Evolutionary conservation across 2,888 invertebrate species (phyloP), one percentile per base, ranked within the genome.

Genomic region (Andrena bicolor): DNA sequence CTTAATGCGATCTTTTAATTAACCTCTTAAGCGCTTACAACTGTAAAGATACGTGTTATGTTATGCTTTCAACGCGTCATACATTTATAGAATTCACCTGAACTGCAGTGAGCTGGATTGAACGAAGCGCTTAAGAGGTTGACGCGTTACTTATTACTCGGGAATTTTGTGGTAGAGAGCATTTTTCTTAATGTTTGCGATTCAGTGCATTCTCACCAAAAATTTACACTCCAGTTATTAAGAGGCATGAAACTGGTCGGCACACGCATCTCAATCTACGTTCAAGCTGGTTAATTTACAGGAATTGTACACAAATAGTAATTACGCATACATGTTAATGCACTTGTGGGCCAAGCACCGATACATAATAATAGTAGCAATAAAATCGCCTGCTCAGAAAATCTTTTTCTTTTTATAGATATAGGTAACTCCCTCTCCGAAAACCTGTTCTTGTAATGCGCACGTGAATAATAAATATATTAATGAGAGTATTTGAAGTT

Each of bases 111-210:
- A 0, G 3, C 56, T 23, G 23, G 26, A 56, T 56, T 56, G 20
- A 56, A 56, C 4, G 10, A 56, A 56, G 56, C 56, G 56, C 56
- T 56, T 56, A 56, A 56, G 56, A 56, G 56, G 51, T 56, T 35
- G 53, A 48, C 49, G 7, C 41, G 49, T 63, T 65, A 58, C 48
- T 68, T 73, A 49, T 56, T 69, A 82, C 77, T 83, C 70, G 41
- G 64, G 68, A 88, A 88, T 88, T 85, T 87, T 63, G 78, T 41
- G 69, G 71, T 56, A 70, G 78, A 76, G 80, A 85, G 7, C 76
- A 87, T 89, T 70, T 82, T 77, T 32, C 28, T 49, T 30, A 28
- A 2, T 69, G 16, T 32, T 23, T 6, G 58, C 79, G 51, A 32
- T 16, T 80, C 30, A 79, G 49, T 63, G 53, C 65, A 65, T 61